Base-by-base conservation (phyloP, 2,113 vertebrate genomes). In the Tyto alba region DNA sequence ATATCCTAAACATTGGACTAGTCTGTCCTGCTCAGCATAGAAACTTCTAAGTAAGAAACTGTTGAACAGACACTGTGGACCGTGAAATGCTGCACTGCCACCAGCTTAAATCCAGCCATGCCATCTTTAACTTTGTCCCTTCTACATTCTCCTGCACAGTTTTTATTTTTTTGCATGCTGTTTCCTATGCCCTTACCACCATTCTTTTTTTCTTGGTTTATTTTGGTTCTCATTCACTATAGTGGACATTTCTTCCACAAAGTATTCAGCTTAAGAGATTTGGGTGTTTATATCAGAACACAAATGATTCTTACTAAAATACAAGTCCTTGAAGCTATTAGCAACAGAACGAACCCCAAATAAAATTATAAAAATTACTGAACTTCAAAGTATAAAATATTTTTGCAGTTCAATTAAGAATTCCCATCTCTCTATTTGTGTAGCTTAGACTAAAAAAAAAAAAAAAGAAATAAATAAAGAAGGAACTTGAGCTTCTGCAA, bases 401-500 rank as follows among this genome's bases (percentile, higher is more conserved):
- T 75, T 9, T 66, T 43, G n/a, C n/a, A 30, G 30, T 9, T 72
- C 17, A 47, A 2, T n/a, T 63, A 57, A 11, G 10, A 50, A 47
- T 47, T 66, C 85, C 27, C 55, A 13, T 77, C 27, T 63, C 27
- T 69, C 32, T 76, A 13, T 86, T 36, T 16, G 11, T 41, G 32
- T 13, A 40, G 5, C 40, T 87, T 55, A 64, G 47, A 29, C 20
- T 40, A 52, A 55, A 74, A 89, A 56, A 34, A 3, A 11, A 5
- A 7, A 43, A 10, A 20, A 47, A 20, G 20, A 47, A 50, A 48
- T 22, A 48, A 16, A 29, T 16, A 59, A 80, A 92, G 34, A 89
- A 96, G 96, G 94, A 97, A 96, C 95, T 63, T 55, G 43, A 90
- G 23, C 34, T 96, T 96, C 75, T 96, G 94, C 41, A 94, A 95